phyloP scores from a whole-genome alignment of 53 echinoderm and acorn worm genomes.

The Actinopyga echinites region DNA sequence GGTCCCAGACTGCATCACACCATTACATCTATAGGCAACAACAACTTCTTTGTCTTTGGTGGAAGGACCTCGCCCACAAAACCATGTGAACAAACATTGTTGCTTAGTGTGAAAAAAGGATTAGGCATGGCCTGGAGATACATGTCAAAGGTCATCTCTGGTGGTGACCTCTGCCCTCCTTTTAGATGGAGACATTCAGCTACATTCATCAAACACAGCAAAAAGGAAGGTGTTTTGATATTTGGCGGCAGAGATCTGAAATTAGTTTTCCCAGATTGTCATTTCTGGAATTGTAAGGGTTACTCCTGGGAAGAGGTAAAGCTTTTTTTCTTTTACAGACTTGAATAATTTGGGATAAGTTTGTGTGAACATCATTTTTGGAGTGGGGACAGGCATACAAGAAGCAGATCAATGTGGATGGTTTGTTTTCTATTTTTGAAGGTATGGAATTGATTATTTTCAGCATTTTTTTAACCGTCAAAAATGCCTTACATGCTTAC shows the following conservation, averaged over 20 bases:
- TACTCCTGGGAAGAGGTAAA: constrained; percentile 37
- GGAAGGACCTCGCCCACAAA: constrained; percentile 83
- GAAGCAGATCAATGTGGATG: no score
- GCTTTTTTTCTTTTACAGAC: no score
- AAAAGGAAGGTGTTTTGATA: constrained; percentile 52
- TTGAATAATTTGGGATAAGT: no score
- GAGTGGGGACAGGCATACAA: no score
- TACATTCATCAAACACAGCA: neutral
- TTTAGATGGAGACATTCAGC: constrained; percentile 85
- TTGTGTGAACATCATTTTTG: no score
- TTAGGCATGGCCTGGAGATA: neutral
- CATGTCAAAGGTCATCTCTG: neutral
- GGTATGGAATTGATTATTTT: no score
- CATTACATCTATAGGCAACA: constrained; percentile 55
- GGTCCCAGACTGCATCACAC: constrained; percentile 69
- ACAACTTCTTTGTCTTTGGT: constrained; percentile 70
- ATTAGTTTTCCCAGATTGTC: constrained; percentile 12
- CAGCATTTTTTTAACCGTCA: no score
- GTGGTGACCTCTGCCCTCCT: constrained; percentile 8
- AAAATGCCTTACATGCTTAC: no score
- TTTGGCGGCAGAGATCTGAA: constrained; percentile 63
- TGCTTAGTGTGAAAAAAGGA: constrained; percentile 35
- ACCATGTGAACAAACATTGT: constrained; percentile 44
- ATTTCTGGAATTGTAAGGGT: no score
- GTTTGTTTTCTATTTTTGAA: no score